Evolutionary conservation across 2,113 vertebrate species (phyloP).

Genomic region (Brachirus orientalis): DNA sequence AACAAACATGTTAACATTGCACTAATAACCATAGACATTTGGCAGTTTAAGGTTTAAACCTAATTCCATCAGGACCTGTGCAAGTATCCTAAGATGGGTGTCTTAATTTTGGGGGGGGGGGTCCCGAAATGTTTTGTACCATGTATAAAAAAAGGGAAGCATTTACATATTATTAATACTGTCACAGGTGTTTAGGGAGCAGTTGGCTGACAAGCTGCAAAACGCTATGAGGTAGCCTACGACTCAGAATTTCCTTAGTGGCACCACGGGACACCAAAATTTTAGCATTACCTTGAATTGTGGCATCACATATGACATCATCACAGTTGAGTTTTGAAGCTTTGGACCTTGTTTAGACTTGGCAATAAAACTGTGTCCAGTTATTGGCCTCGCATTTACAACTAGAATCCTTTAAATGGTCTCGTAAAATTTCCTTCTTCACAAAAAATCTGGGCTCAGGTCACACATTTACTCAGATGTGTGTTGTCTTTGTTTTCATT

Average conservation of each 20-base stretch:
- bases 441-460: not conserved
- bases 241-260: constrained; percentile 34
- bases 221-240: constrained; percentile 72
- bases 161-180: constrained; percentile 57
- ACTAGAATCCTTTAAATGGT: not conserved
- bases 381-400: not conserved
- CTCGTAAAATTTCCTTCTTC: not conserved
- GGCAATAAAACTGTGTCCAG: constrained; percentile 17
- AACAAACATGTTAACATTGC: constrained; percentile 22
- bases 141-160: constrained; percentile 26
- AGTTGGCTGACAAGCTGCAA: constrained; percentile 45
- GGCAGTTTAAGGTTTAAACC: constrained; percentile 44
- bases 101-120: not conserved
- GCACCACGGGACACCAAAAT: constrained; percentile 1
- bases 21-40: constrained; percentile 40
- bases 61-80: constrained; percentile 5
- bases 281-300: not conserved
- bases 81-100: not conserved
- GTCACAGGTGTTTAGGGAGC: constrained; percentile 35
- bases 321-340: not conserved
- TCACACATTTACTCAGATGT: constrained; percentile 2
- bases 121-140: constrained; percentile 47
- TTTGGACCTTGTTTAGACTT: not conserved
- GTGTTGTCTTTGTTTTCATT: too few relatives aligned
- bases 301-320: constrained; percentile 16